Percentiles rank a stretch among this genome's conserved stretches.
phyloP scores from a whole-genome alignment of 2,113 vertebrate genomes.

The Brienomyrus longianalis region DNA sequence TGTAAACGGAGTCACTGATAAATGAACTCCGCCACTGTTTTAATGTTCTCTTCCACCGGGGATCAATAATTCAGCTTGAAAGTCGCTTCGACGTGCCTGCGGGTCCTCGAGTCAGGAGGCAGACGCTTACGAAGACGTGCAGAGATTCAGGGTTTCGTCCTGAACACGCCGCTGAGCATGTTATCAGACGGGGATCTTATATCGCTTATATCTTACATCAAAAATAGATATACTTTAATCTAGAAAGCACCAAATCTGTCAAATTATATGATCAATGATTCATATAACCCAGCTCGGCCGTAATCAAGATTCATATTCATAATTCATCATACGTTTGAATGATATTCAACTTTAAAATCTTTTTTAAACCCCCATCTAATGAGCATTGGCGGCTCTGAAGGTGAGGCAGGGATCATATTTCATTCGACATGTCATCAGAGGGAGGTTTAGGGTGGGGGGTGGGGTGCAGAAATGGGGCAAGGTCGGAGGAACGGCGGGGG shows the following conservation, averaged over 20 bases:
- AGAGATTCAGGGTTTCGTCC: not conserved
- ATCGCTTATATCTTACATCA: not conserved
- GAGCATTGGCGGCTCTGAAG: not conserved
- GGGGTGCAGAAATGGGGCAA: not conserved
- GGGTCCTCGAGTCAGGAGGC: not conserved
- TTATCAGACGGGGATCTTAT: not conserved
- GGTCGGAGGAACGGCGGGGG: not conserved
- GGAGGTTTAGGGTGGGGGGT: not conserved
- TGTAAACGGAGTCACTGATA: not conserved
- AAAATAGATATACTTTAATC: not conserved
- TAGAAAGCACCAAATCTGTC: conserved; percentile 4
- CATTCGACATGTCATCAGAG: not conserved
- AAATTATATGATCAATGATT: conserved; percentile 24
- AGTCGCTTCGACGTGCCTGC: not conserved
- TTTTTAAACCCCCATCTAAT: not conserved
- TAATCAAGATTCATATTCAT: conserved; percentile 15
- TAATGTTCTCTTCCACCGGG: not conserved
- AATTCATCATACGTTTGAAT: conserved; percentile 21
- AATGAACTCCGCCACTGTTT: not conserved
- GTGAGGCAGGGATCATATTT: not conserved
- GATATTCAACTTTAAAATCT: not conserved
- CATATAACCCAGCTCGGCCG: not conserved
- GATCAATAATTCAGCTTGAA: not conserved
- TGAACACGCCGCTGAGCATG: not conserved
- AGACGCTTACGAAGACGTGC: not conserved